These are phyloP conservation scores for Pempheris klunzingeri DNA, from an alignment of 2,797 vertebrate species.

Conservation along the genomic window DNA sequence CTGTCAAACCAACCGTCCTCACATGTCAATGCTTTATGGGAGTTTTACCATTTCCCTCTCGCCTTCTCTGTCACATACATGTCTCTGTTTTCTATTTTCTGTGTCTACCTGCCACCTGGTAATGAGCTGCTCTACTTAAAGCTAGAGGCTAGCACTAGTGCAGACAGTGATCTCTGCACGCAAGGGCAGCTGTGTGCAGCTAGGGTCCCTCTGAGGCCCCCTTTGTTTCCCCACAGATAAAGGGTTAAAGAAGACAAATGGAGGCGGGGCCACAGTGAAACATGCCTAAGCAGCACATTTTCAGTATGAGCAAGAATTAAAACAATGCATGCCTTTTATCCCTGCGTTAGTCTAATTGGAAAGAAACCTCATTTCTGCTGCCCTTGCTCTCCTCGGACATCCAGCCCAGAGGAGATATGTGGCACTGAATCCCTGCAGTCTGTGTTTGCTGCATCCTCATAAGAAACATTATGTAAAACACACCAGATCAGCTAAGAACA, in stretches of 20 bases:
- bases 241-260: conserved; percentile 86
- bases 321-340: conserved; percentile 85
- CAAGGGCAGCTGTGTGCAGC: conserved; percentile 66
- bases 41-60: conserved; percentile 21
- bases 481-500: conserved; percentile 22
- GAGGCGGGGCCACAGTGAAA: conserved; percentile 71
- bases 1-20: conserved; percentile 41
- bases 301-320: conserved; percentile 79
- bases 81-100: conserved; percentile 12
- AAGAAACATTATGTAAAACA: conserved; percentile 46
- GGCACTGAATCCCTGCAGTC: conserved; percentile 57
- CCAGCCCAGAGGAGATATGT: conserved; percentile 65
- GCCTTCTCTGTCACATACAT: conserved; percentile 17
- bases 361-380: conserved; percentile 79
- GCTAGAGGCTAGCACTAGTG: conserved; percentile 11
- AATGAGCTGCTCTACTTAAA: conserved; percentile 45
- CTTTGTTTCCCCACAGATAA: conserved; percentile 77
- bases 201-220: conserved; percentile 65
- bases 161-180: conserved; percentile 49
- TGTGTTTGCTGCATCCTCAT: conserved; percentile 55
- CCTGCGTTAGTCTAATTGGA: conserved; percentile 81
- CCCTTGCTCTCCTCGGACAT: conserved; percentile 72
- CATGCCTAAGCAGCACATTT: conserved; percentile 84
- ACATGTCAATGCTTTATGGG: conserved; percentile 13
- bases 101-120: conserved; percentile 31